Evolutionary conservation across 2,113 vertebrate species (phyloP).

Genomic region (Cepphus grylle): DNA sequence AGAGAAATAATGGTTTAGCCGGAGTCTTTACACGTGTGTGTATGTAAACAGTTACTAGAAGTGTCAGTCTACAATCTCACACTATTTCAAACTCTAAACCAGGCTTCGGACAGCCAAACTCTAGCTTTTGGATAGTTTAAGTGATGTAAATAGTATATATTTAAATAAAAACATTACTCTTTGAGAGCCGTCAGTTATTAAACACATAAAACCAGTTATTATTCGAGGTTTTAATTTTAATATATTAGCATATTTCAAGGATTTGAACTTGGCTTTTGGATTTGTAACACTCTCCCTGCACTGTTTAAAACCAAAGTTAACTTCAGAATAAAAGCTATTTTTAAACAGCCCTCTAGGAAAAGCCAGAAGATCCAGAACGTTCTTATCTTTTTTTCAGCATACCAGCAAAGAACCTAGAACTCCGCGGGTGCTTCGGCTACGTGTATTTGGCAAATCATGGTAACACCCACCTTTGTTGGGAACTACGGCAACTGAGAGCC

Average conservation of each 20-base stretch:
- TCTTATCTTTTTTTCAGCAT: not conserved
- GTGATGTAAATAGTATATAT: not conserved
- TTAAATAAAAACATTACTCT: not conserved
- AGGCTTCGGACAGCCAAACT: not conserved
- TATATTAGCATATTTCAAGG: not conserved
- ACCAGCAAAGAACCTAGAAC: not conserved
- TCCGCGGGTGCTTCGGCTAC: not conserved
- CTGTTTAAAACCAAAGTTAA: not conserved
- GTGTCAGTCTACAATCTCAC: not conserved
- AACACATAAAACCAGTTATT: not conserved
- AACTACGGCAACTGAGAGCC: not conserved
- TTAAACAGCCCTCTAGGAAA: not conserved
- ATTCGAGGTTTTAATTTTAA: not conserved
- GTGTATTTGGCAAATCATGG: fast-evolving
- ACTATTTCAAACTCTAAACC: not conserved
- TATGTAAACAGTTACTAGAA: not conserved
- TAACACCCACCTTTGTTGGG: not conserved
- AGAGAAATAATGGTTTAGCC: not conserved
- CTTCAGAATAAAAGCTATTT: not conserved
- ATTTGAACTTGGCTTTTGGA: not conserved
- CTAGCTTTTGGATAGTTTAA: not conserved
- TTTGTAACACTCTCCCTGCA: not conserved
- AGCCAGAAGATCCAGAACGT: not conserved
- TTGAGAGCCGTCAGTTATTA: not conserved
- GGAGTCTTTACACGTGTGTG: not conserved